Percentiles rank a stretch among this genome's conserved stretches.
Conservation (phyloP, 1,140 invertebrate species). For the Papilio aristodemus region DNA sequence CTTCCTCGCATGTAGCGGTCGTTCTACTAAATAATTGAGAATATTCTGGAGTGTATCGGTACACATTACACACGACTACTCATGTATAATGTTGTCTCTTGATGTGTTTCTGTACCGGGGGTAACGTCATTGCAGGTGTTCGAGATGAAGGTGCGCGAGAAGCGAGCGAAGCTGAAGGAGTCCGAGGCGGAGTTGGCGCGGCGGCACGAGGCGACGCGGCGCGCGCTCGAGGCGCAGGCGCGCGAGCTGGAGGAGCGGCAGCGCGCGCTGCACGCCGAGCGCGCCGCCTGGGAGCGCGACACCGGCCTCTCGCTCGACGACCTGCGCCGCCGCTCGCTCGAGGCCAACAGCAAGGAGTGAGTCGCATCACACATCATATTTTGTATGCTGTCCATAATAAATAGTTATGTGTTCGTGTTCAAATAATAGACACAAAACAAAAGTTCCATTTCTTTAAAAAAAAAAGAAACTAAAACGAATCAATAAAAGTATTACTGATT, state of each 20-base stretch:
- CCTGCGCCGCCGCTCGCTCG: constrained; percentile 89
- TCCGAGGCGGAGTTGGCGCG: constrained; percentile 90
- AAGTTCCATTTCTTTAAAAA: no score
- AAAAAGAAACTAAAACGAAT: no score
- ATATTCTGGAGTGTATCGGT: no score
- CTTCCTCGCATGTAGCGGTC: no score
- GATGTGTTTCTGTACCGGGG: no score
- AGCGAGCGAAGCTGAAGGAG: constrained; percentile 95
- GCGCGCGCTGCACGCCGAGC: constrained; percentile 92
- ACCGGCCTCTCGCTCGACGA: constrained; percentile 93
- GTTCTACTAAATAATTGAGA: no score
- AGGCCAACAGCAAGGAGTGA: constrained; percentile 93
- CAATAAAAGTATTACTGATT: neutral
- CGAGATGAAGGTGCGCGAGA: constrained; percentile 93
- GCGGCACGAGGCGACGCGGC: constrained; percentile 83
- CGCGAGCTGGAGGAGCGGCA: constrained; percentile 95
- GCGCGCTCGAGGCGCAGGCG: constrained; percentile 91
- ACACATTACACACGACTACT: neutral
- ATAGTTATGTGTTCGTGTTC: no score
- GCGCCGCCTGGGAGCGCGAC: constrained; percentile 92
- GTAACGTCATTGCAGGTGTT: no score
- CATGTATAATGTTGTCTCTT: constrained; percentile 2
- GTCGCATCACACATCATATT: constrained; percentile 65
- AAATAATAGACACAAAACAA: no score
- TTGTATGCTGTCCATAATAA: no score